phyloP scores from a whole-genome alignment of 2,888 invertebrate species.

The Drosophila vallismaia region DNA sequence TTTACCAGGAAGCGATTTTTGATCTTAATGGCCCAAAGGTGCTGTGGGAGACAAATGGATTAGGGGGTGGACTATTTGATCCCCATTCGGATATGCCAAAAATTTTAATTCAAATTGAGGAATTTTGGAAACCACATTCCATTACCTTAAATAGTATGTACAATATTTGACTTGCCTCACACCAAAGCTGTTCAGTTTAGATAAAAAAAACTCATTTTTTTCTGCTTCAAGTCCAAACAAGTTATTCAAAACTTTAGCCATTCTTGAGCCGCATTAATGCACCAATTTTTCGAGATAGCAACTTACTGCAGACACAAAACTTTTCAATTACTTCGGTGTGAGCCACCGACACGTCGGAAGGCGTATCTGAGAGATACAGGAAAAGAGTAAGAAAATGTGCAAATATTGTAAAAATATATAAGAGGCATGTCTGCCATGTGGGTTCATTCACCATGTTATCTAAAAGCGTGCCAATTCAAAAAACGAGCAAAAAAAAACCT shows the following conservation, averaged over 20 bases:
- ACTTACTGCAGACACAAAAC: conserved; percentile 52
- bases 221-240: conserved; percentile 22
- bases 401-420: conserved; percentile 20
- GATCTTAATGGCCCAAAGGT: conserved; percentile 18
- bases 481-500: conserved; percentile 6
- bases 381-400: conserved; percentile 33
- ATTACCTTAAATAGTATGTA: conserved; percentile 8
- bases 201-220: conserved; percentile 5
- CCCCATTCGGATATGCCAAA: no score
- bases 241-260: conserved; percentile 34
- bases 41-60: background rate
- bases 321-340: conserved; percentile 49
- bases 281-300: conserved; percentile 65
- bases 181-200: conserved; percentile 2
- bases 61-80: background rate
- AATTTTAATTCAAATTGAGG: no score
- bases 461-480: conserved; percentile 56
- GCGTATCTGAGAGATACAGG: conserved; percentile 18
- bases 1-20: conserved; percentile 30
- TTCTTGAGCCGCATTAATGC: conserved; percentile 60
- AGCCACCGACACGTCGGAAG: conserved; percentile 47
- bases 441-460: conserved; percentile 68
- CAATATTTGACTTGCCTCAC: conserved; percentile 3
- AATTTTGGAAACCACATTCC: conserved; percentile 31
- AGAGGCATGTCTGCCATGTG: conserved; percentile 54